Evolutionary conservation across 2,888 invertebrate genomes (phyloP), one percentile per base, ranked within the genome.

Genomic region (Taenaris catops): DNA sequence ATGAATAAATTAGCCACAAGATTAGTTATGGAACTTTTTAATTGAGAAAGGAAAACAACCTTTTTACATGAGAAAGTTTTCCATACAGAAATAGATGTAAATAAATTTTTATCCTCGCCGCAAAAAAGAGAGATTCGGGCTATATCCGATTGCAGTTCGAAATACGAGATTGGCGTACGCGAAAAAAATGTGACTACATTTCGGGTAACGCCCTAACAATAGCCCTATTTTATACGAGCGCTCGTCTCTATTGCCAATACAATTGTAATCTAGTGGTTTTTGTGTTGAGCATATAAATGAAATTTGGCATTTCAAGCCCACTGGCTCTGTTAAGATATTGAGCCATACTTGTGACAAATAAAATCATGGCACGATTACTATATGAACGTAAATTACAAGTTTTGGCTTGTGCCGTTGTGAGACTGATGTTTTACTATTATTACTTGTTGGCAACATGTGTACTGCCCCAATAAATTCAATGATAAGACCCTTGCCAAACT

Each of bases 181-280:
- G 36, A 24, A 29, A 45, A 45, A 44, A 44, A 34, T 31, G 35
- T 38, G 29, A 38, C 34, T 44, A 37, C 23, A 39, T 41, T 39
- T 37, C 20, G 25, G 29, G 8, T 37, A 41, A 28, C 36, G 32
- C 27, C 16, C 23, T 33, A 36, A 47, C 38, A 40, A 42, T 40
- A 23, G 34, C 12, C 23, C 23, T 38, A 39, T 26, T 44, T 40
- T 40, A 42, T 28, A 31, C 18, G 28, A 38, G 16, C 25, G 20
- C 26, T 25, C 18, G 10, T 33, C 10, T 39, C 33, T 10, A 25
- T 25, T 25, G 20, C 11, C 24, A 29, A 36, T 36, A 36, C 27
- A 38, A 9, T 16, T 10, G 34, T 36, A 33, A 31, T 32, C 19
- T 35, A 32, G 25, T 42, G 11, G 28, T 27, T 41, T 41, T 28